Percentiles rank a stretch among this genome's conserved stretches.
Evolutionary conservation across 2,797 vertebrate genomes (phyloP).

Genomic region (Mormyrus proboscirostris): DNA sequence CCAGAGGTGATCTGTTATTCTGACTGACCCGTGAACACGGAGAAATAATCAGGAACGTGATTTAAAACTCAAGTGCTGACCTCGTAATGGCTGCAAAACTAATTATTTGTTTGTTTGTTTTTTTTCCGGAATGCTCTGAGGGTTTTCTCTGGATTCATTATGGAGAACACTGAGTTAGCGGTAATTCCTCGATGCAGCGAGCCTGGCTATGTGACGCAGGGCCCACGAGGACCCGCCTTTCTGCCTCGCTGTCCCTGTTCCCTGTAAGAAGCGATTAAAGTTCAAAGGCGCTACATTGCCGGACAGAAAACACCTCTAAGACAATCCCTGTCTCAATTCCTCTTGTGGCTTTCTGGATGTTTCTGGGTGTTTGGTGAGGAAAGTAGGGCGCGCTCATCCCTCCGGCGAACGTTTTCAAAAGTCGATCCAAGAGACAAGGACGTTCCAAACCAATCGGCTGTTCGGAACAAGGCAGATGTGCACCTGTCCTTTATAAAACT

Average conservation of each 20-base stretch:
- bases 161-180: neutral
- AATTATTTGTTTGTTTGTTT: neutral
- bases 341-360: slow-evolving; percentile 10
- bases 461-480: neutral
- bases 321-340: neutral
- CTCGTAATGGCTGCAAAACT: slow-evolving; percentile 22
- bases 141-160: slow-evolving; percentile 12
- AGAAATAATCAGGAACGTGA: neutral
- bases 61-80: neutral
- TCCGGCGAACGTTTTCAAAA: slow-evolving; percentile 11
- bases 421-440: slow-evolving; percentile 3
- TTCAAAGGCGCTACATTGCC: neutral
- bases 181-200: neutral
- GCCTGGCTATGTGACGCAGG: neutral
- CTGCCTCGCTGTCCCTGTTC: neutral
- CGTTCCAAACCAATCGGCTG: slow-evolving; percentile 8
- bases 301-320: neutral
- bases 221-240: neutral
- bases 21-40: neutral
- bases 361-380: slow-evolving; percentile 6
- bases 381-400: slow-evolving; percentile 22
- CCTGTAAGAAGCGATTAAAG: neutral
- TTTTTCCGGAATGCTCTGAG: neutral
- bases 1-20: neutral
- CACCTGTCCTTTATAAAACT: neutral